Evolutionary conservation across 2,797 vertebrate species (phyloP).

Genomic region (Ptychadena robeensis): DNA sequence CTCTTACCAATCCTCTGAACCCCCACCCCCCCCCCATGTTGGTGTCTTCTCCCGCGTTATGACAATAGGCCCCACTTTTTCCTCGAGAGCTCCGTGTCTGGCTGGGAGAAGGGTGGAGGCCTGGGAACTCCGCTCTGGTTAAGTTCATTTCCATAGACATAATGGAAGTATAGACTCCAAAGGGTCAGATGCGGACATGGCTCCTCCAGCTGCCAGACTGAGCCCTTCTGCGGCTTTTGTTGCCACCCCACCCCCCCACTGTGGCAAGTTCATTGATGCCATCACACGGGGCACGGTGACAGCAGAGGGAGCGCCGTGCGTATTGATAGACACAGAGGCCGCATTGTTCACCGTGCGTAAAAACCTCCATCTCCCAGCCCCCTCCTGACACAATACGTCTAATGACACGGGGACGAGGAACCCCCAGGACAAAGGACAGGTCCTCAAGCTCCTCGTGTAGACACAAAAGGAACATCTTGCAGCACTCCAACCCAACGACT

Average conservation of each 20-base stretch:
- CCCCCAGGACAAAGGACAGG: slow-evolving; percentile 7
- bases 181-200: slow-evolving; percentile 33
- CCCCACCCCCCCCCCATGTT: not conserved
- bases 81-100: slow-evolving; percentile 1
- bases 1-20: not conserved
- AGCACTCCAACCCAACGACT: not conserved
- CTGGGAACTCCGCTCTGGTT: slow-evolving; percentile 28
- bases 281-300: slow-evolving; percentile 6
- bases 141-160: slow-evolving; percentile 44
- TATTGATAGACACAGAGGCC: slow-evolving; percentile 20
- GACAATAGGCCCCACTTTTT: not conserved
- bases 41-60: not conserved
- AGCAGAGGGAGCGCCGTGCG: slow-evolving; percentile 1
- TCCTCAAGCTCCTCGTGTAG: not conserved
- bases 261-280: slow-evolving; percentile 39
- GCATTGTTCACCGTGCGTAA: slow-evolving; percentile 27
- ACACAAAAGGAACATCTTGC: slow-evolving; percentile 29
- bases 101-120: not conserved
- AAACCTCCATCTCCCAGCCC: not conserved
- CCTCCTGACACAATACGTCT: slow-evolving; percentile 12
- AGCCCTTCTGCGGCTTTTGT: slow-evolving; percentile 41
- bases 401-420: too few species aligned
- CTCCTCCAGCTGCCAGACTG: slow-evolving; percentile 46
- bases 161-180: slow-evolving; percentile 38
- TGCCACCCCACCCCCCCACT: not conserved